These are phyloP conservation scores for Acanthosepion lycidas DNA, from an alignment of 2,888 invertebrate species.

Conservation along the genomic window DNA sequence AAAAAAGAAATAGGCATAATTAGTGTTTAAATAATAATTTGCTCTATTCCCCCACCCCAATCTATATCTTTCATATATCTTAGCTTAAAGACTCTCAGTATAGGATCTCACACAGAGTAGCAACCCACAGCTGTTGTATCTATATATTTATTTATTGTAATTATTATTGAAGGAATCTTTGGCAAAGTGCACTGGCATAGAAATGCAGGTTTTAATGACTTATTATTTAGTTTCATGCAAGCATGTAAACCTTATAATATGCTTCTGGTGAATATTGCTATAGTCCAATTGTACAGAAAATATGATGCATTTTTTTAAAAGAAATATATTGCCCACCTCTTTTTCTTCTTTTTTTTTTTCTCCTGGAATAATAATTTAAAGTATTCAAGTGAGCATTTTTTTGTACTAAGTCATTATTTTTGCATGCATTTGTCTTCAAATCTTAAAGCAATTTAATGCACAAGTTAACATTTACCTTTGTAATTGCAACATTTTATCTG, in stretches of 20 bases:
- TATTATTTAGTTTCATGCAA: not conserved
- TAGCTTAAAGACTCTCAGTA: not conserved
- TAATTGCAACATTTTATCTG: not conserved
- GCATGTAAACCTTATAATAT: not conserved
- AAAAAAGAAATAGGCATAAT: not conserved
- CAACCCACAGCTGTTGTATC: not conserved
- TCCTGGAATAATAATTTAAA: constrained; percentile 7
- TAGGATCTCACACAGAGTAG: not conserved
- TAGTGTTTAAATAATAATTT: not conserved
- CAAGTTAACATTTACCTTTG: not conserved
- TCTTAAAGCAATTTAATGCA: not conserved
- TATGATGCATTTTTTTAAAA: not conserved
- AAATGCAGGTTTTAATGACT: not conserved
- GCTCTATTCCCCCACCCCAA: not conserved
- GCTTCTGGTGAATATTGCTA: constrained; percentile 2
- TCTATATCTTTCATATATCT: not conserved
- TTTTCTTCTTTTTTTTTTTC: not conserved
- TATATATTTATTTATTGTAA: not conserved
- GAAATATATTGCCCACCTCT: not conserved
- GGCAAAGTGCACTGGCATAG: not conserved
- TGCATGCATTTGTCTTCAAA: not conserved
- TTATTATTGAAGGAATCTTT: constrained; percentile 9
- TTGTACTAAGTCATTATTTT: not conserved
- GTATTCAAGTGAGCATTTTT: not conserved
- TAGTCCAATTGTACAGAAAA: not conserved